phyloP scores from a whole-genome alignment of 2,797 vertebrate genomes.

The Champsocephalus esox region DNA sequence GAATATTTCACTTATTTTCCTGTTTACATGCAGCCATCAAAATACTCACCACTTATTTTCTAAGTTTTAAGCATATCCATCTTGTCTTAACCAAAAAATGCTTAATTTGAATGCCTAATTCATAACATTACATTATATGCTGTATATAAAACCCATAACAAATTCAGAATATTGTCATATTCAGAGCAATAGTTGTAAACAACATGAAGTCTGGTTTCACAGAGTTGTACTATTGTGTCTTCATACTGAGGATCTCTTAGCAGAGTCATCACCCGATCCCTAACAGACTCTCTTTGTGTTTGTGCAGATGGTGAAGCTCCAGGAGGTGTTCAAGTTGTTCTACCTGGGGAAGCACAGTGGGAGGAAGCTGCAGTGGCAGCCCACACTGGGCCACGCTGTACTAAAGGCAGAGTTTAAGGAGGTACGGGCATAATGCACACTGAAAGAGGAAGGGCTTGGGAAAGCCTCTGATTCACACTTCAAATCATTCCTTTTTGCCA shows the following conservation, averaged over 20 bases:
- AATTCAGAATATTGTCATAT: too few relatives aligned
- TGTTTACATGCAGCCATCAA: too few relatives aligned
- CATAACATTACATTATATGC: too few relatives aligned
- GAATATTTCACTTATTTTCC: too few relatives aligned
- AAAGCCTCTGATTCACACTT: conserved; percentile 7
- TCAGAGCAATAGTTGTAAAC: too few relatives aligned
- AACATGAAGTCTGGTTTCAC: neutral
- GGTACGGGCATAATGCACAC: conserved; percentile 70
- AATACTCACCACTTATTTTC: too few relatives aligned
- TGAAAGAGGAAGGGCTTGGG: neutral
- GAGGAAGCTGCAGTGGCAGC: conserved; percentile 99
- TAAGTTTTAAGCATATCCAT: too few relatives aligned
- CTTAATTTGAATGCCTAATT: too few relatives aligned
- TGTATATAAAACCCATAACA: too few relatives aligned
- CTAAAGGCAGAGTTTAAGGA: conserved; percentile 99
- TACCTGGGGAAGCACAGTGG: conserved; percentile 99
- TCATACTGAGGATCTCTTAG: neutral
- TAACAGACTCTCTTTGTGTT: conserved; percentile 6
- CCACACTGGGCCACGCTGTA: conserved; percentile 97
- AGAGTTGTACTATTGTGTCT: neutral
- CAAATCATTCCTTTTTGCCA: conserved; percentile 28
- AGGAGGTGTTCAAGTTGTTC: conserved; percentile 99
- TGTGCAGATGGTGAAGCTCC: conserved; percentile 96
- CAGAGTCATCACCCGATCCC: neutral
- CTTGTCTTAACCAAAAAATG: too few relatives aligned